phyloP scores from a whole-genome alignment of 2,888 invertebrate genomes.

The Nemoura dubitans region DNA sequence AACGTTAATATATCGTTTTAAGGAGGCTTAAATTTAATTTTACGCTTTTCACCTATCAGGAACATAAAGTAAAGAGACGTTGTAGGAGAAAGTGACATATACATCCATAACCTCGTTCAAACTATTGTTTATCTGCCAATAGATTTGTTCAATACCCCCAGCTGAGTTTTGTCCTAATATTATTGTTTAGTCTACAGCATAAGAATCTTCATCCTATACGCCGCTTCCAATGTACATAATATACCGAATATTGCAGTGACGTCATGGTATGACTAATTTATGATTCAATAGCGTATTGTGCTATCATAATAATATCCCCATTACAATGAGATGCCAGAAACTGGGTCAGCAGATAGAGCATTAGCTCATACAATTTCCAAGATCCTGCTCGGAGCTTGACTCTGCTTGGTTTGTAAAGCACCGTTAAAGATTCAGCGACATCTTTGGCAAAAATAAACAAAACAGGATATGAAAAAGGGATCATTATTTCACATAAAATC shows the following conservation, averaged over 20 bases:
- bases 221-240: background rate
- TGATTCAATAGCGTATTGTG: constrained; percentile 7
- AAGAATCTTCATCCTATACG: background rate
- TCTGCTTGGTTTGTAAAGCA: background rate
- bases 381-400: background rate
- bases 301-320: background rate
- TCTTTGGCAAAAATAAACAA: background rate
- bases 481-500: background rate
- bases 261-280: background rate
- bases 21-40: background rate
- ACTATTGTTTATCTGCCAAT: background rate
- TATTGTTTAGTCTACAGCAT: background rate
- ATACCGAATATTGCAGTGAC: background rate
- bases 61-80: too few species aligned
- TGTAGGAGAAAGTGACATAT: background rate
- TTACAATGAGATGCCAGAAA: background rate
- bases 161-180: background rate
- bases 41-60: background rate
- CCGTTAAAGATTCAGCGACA: background rate
- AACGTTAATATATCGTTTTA: background rate
- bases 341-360: background rate
- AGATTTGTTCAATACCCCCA: background rate
- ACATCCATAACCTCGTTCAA: background rate
- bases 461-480: background rate
- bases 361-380: background rate